Percentiles rank a stretch among this genome's conserved stretches.
Conservation (phyloP, 2,113 vertebrate species). For the Tenebrosternarchus preto region DNA sequence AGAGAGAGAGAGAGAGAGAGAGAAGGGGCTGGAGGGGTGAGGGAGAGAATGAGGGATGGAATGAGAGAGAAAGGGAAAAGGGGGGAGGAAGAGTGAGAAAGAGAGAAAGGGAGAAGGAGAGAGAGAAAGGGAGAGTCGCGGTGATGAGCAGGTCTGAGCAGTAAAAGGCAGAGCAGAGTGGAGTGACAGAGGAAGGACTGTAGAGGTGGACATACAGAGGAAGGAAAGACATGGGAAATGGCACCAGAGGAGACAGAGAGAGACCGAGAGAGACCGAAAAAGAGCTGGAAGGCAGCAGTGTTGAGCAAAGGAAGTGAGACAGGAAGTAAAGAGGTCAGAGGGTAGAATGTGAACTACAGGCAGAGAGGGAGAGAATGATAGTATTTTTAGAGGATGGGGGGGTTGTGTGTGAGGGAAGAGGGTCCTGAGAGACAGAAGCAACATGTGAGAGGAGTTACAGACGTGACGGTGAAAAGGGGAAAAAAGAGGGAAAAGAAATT, state of each 20-base stretch:
- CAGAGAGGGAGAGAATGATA: conserved; percentile 44
- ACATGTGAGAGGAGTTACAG: conserved; percentile 26
- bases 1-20: not conserved
- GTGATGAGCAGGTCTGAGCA: too few relatives aligned
- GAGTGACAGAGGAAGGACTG: too few relatives aligned
- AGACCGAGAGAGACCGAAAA: too few relatives aligned
- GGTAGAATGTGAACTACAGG: conserved; percentile 19
- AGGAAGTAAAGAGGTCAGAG: not conserved
- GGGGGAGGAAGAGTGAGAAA: not conserved
- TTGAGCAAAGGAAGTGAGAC: not conserved
- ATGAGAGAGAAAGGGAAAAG: not conserved
- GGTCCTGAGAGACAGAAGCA: not conserved
- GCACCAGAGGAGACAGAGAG: too few relatives aligned
- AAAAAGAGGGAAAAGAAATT: not conserved
- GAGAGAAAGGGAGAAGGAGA: not conserved
- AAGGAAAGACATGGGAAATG: too few relatives aligned
- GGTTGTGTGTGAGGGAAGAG: too few relatives aligned
- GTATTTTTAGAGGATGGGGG: conserved; percentile 9
- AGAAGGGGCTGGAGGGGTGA: not conserved
- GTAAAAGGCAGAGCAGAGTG: too few relatives aligned
- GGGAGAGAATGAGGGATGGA: not conserved
- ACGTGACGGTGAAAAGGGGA: conserved; percentile 6
- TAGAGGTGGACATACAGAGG: too few relatives aligned
- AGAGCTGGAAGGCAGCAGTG: too few relatives aligned
- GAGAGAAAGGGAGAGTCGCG: too few relatives aligned